phyloP scores from a whole-genome alignment of 2,888 invertebrate species.

The Colletes collaris region DNA sequence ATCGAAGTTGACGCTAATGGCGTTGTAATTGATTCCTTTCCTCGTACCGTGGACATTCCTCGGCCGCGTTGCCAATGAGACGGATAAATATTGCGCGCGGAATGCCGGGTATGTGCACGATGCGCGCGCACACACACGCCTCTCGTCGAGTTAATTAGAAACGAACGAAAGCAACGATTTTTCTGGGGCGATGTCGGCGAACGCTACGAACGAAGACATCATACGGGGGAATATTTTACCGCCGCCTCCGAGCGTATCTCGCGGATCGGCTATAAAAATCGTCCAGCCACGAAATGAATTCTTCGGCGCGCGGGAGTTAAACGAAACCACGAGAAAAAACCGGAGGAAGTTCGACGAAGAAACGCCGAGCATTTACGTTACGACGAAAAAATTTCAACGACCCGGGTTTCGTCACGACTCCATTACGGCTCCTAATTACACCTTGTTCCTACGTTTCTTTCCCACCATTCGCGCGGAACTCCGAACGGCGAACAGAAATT shows the following conservation, averaged over 20 bases:
- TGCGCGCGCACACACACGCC: no score
- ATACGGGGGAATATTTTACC: constrained; percentile 21
- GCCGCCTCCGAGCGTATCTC: constrained; percentile 36
- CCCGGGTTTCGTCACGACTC: neutral
- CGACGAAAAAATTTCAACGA: constrained; percentile 19
- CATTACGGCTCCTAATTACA: constrained; percentile 10
- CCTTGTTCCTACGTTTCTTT: neutral
- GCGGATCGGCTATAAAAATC: constrained; percentile 63
- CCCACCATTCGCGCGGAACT: no score
- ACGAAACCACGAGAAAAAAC: constrained; percentile 30
- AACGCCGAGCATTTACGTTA: constrained; percentile 7
- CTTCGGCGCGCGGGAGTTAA: constrained; percentile 25
- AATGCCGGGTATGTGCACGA: no score
- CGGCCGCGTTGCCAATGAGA: no score
- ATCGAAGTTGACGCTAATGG: constrained; percentile 55
- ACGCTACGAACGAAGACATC: constrained; percentile 11
- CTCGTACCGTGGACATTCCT: constrained; percentile 13
- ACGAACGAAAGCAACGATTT: constrained; percentile 26
- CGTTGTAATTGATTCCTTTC: constrained; percentile 70
- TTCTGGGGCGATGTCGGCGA: neutral
- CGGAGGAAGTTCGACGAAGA: neutral
- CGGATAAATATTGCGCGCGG: no score
- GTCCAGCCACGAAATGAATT: constrained; percentile 68
- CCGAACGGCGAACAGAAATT: no score
- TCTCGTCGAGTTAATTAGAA: constrained; percentile 9